These are phyloP conservation scores for fruit fly (Drosophila melanogaster) DNA, from an alignment of 1,140 invertebrate genomes.

Conservation along the genomic window DNA sequence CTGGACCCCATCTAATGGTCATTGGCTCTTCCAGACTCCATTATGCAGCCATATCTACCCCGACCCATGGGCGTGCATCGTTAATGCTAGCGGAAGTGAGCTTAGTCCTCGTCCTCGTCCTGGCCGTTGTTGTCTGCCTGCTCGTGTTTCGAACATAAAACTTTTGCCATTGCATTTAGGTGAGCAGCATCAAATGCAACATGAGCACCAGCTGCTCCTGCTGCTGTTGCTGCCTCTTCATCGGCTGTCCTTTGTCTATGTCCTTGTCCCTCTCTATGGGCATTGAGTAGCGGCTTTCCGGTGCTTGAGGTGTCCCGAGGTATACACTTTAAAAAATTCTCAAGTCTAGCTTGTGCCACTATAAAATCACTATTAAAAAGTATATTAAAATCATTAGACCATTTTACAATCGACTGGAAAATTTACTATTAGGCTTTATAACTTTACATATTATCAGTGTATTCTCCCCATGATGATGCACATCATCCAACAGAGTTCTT, in stretches of 20 bases:
- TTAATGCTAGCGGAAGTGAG: slow-evolving; percentile 64
- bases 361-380: no score
- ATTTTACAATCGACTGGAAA: no score
- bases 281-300: slow-evolving; percentile 60
- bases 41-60: slow-evolving; percentile 57
- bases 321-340: slow-evolving; percentile 1
- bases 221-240: slow-evolving; percentile 24
- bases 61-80: slow-evolving; percentile 31
- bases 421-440: no score
- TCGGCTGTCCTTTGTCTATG: slow-evolving; percentile 9
- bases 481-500: slow-evolving; percentile 8
- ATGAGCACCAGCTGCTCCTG: slow-evolving; percentile 21
- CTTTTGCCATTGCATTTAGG: slow-evolving; percentile 68
- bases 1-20: slow-evolving; percentile 62
- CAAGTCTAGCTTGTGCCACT: no score
- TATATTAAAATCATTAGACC: no score
- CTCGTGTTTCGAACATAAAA: slow-evolving; percentile 63
- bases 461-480: not conserved
- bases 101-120: slow-evolving; percentile 47
- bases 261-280: slow-evolving; percentile 13
- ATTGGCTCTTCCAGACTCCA: slow-evolving; percentile 72
- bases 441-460: no score
- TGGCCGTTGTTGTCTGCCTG: slow-evolving; percentile 23
- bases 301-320: slow-evolving; percentile 56
- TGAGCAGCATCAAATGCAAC: slow-evolving; percentile 41